Evolutionary conservation across 1,140 invertebrate species (phyloP).

Genomic region (Cheumatopsyche charites): DNA sequence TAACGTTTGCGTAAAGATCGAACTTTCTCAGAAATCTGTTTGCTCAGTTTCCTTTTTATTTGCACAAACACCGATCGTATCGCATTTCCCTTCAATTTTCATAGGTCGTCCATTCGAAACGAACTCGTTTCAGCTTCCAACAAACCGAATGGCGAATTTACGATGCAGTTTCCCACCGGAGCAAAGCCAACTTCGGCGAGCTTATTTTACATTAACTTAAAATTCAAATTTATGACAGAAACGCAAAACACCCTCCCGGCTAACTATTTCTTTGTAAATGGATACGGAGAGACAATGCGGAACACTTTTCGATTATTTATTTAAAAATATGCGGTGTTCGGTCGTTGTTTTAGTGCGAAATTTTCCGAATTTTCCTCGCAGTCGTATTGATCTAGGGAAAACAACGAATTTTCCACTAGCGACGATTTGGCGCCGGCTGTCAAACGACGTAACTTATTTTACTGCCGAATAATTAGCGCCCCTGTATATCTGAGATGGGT

Average conservation of each 20-base stretch:
- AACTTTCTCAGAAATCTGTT: background rate
- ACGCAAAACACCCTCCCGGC: background rate
- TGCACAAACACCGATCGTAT: background rate
- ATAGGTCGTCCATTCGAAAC: background rate
- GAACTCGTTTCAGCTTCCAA: background rate
- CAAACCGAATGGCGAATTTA: background rate
- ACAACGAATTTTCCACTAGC: slow-evolving; percentile 39
- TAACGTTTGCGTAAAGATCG: no score
- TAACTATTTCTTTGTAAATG: no score
- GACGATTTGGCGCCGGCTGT: slow-evolving; percentile 45
- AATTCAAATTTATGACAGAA: no score
- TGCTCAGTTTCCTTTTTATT: background rate
- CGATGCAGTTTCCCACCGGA: slow-evolving; percentile 12
- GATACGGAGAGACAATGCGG: background rate
- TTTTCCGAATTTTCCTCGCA: slow-evolving; percentile 5
- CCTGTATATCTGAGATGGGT: background rate
- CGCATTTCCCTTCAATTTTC: background rate
- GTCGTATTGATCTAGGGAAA: slow-evolving; percentile 43
- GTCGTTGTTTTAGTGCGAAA: background rate
- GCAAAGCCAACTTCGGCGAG: background rate
- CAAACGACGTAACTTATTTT: slow-evolving; percentile 47
- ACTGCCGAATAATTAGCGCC: slow-evolving; percentile 46
- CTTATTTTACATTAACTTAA: slow-evolving; percentile 6
- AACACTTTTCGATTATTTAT: background rate
- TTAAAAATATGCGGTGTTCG: no score